Evolutionary conservation across 2,888 invertebrate genomes (phyloP).

Genomic region (Ectobius pallidus): DNA sequence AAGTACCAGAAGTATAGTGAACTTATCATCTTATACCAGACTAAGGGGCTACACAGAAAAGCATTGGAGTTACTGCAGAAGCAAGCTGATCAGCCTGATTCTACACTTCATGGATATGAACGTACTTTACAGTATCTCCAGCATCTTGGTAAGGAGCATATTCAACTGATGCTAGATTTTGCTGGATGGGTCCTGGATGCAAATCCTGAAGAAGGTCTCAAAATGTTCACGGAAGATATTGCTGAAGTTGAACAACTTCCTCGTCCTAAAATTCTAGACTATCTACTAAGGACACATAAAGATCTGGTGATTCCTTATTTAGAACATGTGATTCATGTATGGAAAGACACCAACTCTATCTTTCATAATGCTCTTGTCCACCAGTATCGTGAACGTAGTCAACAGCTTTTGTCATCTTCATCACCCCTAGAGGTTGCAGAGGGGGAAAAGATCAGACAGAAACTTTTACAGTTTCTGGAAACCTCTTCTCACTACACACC

Average conservation of each 20-base stretch:
- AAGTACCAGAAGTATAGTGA: conserved; percentile 90
- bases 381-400: conserved; percentile 80
- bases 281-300: conserved; percentile 81
- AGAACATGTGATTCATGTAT: conserved; percentile 90
- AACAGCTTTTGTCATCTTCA: conserved; percentile 48
- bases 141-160: conserved; percentile 78
- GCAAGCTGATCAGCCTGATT: conserved; percentile 75
- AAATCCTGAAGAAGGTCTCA: conserved; percentile 87
- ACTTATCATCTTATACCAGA: conserved; percentile 93
- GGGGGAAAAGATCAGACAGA: conserved; percentile 62
- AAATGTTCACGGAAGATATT: conserved; percentile 85
- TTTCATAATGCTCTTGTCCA: conserved; percentile 92
- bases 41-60: conserved; percentile 89
- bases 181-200: conserved; percentile 89
- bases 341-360: conserved; percentile 83
- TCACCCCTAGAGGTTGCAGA: conserved; percentile 56
- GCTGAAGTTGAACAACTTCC: conserved; percentile 89
- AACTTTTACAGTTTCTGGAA: conserved; percentile 79
- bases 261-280: conserved; percentile 86
- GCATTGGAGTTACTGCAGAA: conserved; percentile 87
- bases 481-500: conserved; percentile 83
- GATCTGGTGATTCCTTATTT: conserved; percentile 87
- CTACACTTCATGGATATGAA: conserved; percentile 78
- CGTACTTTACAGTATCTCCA: conserved; percentile 91
- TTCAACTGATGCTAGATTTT: conserved; percentile 91